Percentiles rank a stretch among this genome's conserved stretches.
Evolutionary conservation across 2,888 invertebrate genomes (phyloP).

Genomic region (Vandiemenella viatica): DNA sequence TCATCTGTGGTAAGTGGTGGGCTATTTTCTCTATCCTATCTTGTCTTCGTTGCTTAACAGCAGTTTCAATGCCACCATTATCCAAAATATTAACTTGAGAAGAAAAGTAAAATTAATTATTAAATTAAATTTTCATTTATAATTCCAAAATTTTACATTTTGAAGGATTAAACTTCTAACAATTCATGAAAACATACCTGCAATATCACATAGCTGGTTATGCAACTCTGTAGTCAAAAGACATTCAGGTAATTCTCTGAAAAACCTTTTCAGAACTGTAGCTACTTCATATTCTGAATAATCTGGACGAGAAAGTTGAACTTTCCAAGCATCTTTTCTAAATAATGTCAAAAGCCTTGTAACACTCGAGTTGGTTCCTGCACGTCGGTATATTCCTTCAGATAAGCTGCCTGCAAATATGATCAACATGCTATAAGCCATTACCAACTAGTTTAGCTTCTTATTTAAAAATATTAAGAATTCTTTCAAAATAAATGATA

Average conservation of each 20-base stretch:
- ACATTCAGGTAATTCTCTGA: slow-evolving; percentile 75
- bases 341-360: slow-evolving; percentile 58
- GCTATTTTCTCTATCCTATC: too few relatives aligned
- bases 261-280: slow-evolving; percentile 73
- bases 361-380: slow-evolving; percentile 61
- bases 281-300: slow-evolving; percentile 81
- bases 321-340: slow-evolving; percentile 68
- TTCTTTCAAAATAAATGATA: too few relatives aligned
- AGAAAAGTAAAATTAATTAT: too few relatives aligned
- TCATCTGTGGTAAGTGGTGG: too few relatives aligned
- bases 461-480: too few relatives aligned
- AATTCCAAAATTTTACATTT: background rate
- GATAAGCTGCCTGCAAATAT: slow-evolving; percentile 51
- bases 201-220: slow-evolving; percentile 48
- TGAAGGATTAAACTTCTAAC: background rate
- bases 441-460: too few relatives aligned
- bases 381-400: slow-evolving; percentile 77
- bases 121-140: too few relatives aligned
- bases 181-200: slow-evolving; percentile 34
- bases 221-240: slow-evolving; percentile 59
- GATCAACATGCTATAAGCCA: too few relatives aligned
- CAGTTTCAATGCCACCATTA: too few relatives aligned
- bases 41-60: too few relatives aligned
- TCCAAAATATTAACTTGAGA: too few relatives aligned
- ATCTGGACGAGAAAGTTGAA: slow-evolving; percentile 58